Percentiles rank a stretch among this genome's conserved stretches.
Evolutionary conservation across 2,113 vertebrate species (phyloP).

Genomic region (Poeciliopsis occidentalis): DNA sequence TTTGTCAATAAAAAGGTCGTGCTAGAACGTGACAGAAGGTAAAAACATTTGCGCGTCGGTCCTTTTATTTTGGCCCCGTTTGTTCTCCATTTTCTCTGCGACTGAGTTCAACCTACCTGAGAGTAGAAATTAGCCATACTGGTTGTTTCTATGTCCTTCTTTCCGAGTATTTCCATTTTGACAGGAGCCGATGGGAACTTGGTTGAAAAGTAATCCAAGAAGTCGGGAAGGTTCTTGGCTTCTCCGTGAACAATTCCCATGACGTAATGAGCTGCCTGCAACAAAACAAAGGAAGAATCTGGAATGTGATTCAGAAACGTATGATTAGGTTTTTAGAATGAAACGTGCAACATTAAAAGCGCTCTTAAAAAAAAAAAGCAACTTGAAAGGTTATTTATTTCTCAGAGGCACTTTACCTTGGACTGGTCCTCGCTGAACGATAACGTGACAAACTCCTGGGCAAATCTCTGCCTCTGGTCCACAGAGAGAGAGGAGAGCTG

Average conservation of each 20-base stretch:
- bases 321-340: not conserved
- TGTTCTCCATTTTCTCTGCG: not conserved
- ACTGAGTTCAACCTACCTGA: constrained; percentile 86
- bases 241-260: constrained; percentile 98
- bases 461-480: constrained; percentile 92
- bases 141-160: constrained; percentile 99
- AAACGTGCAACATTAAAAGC: not conserved
- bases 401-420: constrained; percentile 53
- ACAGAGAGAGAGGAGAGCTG: constrained; percentile 91
- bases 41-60: not conserved
- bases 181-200: constrained; percentile 97
- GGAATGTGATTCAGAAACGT: not conserved
- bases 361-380: not conserved
- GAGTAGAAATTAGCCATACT: constrained; percentile 97
- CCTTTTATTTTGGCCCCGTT: not conserved
- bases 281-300: constrained; percentile 14
- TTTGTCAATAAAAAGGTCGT: not conserved
- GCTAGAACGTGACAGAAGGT: not conserved
- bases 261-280: constrained; percentile 90
- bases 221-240: constrained; percentile 94
- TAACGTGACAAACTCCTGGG: constrained; percentile 93
- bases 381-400: not conserved
- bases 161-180: constrained; percentile 98
- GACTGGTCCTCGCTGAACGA: constrained; percentile 93
- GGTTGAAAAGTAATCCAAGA: constrained; percentile 97